Evolutionary conservation across 2,113 vertebrate genomes (phyloP).

Genomic region (Leiothrix lutea): DNA sequence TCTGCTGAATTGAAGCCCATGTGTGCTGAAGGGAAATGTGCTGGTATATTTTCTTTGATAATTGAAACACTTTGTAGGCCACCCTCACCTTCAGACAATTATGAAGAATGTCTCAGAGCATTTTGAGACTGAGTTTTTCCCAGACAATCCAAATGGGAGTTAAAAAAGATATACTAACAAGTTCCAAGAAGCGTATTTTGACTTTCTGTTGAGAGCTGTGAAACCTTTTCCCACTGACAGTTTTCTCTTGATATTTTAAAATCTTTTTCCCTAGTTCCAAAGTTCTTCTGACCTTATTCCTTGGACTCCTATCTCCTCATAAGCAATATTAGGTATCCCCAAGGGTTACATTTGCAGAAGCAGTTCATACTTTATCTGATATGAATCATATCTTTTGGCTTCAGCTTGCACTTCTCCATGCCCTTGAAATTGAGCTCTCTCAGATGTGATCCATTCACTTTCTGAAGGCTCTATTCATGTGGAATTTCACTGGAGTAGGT

Average conservation of each 20-base stretch:
- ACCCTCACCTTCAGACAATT: background rate
- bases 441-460: background rate
- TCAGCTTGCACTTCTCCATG: background rate
- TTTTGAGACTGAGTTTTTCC: background rate
- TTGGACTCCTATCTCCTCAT: background rate
- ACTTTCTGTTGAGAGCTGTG: background rate
- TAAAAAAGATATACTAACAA: background rate
- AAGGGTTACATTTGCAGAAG: slow-evolving; percentile 39
- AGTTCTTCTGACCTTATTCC: background rate
- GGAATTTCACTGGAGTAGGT: background rate
- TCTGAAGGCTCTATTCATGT: background rate
- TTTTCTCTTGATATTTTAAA: slow-evolving; percentile 20
- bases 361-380: background rate
- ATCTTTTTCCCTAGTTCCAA: background rate
- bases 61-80: slow-evolving; percentile 7
- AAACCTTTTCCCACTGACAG: background rate
- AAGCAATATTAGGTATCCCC: background rate
- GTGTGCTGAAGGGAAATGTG: background rate
- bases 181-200: background rate
- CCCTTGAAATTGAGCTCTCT: background rate
- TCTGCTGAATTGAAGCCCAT: background rate
- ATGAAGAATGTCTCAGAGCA: background rate
- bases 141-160: background rate
- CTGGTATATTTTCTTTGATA: slow-evolving; percentile 13
- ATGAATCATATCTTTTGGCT: slow-evolving; percentile 10